Conservation (phyloP, 2,888 invertebrate species). For the Apocheima hispidaria region DNA sequence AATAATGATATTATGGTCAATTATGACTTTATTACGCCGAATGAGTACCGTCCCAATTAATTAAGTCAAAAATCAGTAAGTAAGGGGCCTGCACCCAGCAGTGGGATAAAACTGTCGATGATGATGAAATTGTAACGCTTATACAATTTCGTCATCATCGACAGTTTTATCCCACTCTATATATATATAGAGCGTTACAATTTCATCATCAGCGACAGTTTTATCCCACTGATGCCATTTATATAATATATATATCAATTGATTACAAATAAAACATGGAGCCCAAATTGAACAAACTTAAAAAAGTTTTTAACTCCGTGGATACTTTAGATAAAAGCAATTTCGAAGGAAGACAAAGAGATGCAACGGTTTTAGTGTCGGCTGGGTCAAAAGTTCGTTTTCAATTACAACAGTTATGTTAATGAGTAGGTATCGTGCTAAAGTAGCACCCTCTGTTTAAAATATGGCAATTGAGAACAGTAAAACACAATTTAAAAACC, state of each 20-base stretch:
- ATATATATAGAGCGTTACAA: too few relatives aligned
- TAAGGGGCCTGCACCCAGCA: background rate
- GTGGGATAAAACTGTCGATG: too few relatives aligned
- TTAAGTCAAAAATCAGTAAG: background rate
- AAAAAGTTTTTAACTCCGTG: background rate
- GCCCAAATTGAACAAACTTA: background rate
- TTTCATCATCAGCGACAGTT: too few relatives aligned
- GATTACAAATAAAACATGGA: too few relatives aligned
- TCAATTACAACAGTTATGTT: constrained; percentile 26
- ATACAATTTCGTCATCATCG: too few relatives aligned
- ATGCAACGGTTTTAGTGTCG: constrained; percentile 6
- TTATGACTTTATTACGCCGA: too few relatives aligned
- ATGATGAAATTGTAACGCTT: too few relatives aligned
- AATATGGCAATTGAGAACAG: constrained; percentile 11
- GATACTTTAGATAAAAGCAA: background rate
- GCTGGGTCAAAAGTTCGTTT: constrained; percentile 18
- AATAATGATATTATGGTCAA: background rate
- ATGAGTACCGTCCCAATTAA: too few relatives aligned
- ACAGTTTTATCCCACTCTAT: too few relatives aligned
- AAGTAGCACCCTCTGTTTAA: constrained; percentile 16
- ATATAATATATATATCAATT: too few relatives aligned
- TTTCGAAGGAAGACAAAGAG: background rate
- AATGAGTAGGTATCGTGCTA: constrained; percentile 16
- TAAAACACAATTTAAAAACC: constrained; percentile 21
- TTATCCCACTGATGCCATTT: too few relatives aligned